Evolutionary conservation across 2,113 vertebrate genomes (phyloP).

Genomic region (Poicephalus gulielmi): DNA sequence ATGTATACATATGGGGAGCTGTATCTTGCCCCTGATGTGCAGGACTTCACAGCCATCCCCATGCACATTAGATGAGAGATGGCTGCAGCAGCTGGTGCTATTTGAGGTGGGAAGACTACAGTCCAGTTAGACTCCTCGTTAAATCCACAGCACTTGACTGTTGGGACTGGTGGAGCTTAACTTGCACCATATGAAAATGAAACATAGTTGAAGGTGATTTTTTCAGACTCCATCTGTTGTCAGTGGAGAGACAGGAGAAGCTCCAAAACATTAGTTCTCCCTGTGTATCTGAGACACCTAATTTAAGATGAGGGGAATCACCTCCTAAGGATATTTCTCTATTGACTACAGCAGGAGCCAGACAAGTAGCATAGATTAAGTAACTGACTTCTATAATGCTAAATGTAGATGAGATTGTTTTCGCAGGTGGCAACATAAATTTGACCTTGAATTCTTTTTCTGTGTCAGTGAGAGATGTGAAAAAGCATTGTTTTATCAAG

Average conservation of each 20-base stretch:
- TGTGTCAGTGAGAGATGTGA: background rate
- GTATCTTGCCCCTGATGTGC: background rate
- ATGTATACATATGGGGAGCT: background rate
- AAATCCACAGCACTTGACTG: background rate
- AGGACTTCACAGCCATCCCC: background rate
- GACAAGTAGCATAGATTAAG: background rate
- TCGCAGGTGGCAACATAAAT: background rate
- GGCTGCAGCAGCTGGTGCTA: background rate
- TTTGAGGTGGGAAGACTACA: background rate
- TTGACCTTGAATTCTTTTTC: background rate
- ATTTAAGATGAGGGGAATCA: background rate
- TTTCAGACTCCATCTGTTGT: background rate
- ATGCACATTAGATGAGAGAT: fast-evolving
- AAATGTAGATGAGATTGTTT: background rate
- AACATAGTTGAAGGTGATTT: background rate
- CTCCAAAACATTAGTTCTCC: background rate
- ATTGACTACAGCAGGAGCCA: background rate
- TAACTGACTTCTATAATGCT: background rate
- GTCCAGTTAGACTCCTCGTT: background rate
- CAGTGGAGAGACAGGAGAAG: background rate
- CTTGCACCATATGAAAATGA: background rate
- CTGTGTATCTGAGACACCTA: background rate
- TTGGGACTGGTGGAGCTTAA: background rate
- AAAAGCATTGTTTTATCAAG: background rate
- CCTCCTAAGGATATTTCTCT: background rate